phyloP scores from a whole-genome alignment of 2,888 invertebrate species.

The Acronicta leporina region DNA sequence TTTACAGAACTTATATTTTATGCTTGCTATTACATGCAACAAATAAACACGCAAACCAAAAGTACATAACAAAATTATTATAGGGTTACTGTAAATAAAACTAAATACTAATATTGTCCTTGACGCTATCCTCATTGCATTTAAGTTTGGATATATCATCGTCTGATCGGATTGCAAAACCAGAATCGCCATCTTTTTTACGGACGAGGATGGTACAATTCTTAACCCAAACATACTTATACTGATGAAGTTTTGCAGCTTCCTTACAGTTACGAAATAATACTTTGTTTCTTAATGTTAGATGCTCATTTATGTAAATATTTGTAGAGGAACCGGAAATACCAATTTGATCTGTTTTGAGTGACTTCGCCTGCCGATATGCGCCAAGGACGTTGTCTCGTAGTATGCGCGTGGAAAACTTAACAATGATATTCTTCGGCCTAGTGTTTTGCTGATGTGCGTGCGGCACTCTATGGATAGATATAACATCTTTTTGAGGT shows the following conservation, averaged over 20 bases:
- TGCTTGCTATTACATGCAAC: no score
- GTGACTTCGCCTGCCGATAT: slow-evolving; percentile 3
- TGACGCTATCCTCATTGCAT: neutral
- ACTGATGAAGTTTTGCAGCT: slow-evolving; percentile 1
- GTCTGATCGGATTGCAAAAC: neutral
- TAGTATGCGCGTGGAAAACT: slow-evolving; percentile 4
- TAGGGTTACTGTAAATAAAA: no score
- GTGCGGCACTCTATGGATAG: slow-evolving; percentile 10
- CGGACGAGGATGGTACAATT: slow-evolving; percentile 5
- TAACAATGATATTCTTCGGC: slow-evolving; percentile 13
- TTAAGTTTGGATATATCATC: slow-evolving; percentile 2
- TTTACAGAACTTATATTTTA: no score
- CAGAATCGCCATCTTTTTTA: neutral
- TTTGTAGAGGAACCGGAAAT: neutral
- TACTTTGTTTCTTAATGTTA: slow-evolving; percentile 1
- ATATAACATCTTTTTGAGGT: neutral
- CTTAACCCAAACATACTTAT: slow-evolving; percentile 6
- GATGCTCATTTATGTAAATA: slow-evolving; percentile 9
- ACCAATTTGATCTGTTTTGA: slow-evolving; percentile 7
- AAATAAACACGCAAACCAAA: no score
- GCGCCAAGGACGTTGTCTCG: slow-evolving; percentile 11
- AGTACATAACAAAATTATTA: no score
- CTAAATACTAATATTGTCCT: no score
- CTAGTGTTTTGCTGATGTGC: neutral
- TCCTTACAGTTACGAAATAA: slow-evolving; percentile 6